These are phyloP conservation scores for Campaea margaritaria DNA, from an alignment of 2,888 invertebrate genomes.

Conservation along the genomic window DNA sequence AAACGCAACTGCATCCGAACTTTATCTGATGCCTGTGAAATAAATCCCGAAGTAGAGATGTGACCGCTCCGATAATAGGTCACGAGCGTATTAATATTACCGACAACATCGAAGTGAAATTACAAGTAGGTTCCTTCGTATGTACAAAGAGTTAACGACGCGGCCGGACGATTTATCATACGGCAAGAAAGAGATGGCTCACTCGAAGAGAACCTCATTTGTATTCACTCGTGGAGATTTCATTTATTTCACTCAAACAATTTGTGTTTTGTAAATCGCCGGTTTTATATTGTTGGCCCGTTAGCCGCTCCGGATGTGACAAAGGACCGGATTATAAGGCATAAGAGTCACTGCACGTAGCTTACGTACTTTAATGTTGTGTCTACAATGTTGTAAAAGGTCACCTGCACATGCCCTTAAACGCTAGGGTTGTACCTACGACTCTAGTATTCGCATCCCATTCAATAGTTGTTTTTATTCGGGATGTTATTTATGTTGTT, in stretches of 20 bases:
- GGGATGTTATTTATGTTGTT: slow-evolving; percentile 74
- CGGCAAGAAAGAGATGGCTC: slow-evolving; percentile 71
- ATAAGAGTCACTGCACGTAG: slow-evolving; percentile 61
- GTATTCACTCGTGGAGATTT: slow-evolving; percentile 71
- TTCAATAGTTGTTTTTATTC: slow-evolving; percentile 51
- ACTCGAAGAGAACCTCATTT: slow-evolving; percentile 77
- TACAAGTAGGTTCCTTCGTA: slow-evolving; percentile 58
- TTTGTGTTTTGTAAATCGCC: slow-evolving; percentile 75
- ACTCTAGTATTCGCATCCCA: slow-evolving; percentile 53
- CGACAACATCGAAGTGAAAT: slow-evolving; percentile 78
- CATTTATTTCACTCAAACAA: slow-evolving; percentile 77
- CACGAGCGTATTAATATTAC: slow-evolving; percentile 81
- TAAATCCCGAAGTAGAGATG: slow-evolving; percentile 73
- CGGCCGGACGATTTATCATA: slow-evolving; percentile 78
- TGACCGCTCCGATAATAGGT: slow-evolving; percentile 77
- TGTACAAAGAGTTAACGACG: slow-evolving; percentile 73
- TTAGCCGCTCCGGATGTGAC: slow-evolving; percentile 71
- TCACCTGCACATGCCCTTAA: slow-evolving; percentile 58
- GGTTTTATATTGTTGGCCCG: slow-evolving; percentile 71
- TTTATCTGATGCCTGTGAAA: slow-evolving; percentile 74
- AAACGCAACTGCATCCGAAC: slow-evolving; percentile 67
- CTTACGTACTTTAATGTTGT: slow-evolving; percentile 48
- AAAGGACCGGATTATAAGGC: slow-evolving; percentile 67
- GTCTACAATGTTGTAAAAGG: slow-evolving; percentile 56
- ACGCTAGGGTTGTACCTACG: slow-evolving; percentile 58